Conservation (phyloP, 2,113 vertebrate species). For the Lepus americanus region DNA sequence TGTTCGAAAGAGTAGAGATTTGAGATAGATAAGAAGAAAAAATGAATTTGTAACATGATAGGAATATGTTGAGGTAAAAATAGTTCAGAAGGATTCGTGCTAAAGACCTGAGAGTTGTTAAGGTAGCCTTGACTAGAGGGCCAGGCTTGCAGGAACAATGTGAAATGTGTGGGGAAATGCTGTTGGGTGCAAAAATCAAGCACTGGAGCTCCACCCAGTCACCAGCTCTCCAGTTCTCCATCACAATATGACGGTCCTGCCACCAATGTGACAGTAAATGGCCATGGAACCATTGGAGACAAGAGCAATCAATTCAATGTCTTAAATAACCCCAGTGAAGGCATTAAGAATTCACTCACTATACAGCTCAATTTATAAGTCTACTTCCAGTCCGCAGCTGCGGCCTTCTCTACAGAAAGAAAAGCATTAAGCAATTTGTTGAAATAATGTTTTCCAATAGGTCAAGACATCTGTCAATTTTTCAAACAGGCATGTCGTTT, state of each 20-base stretch:
- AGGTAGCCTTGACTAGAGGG: slow-evolving; percentile 34
- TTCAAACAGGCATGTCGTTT: background rate
- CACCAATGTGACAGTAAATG: background rate
- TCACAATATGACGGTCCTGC: background rate
- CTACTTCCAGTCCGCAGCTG: background rate
- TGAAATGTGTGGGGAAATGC: background rate
- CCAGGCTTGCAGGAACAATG: background rate
- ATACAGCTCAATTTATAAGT: background rate
- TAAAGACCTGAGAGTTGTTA: slow-evolving; percentile 22
- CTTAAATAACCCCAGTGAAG: background rate
- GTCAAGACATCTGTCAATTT: background rate
- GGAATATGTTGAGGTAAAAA: slow-evolving; percentile 43
- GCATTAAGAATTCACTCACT: background rate
- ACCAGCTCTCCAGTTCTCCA: background rate
- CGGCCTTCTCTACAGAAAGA: background rate
- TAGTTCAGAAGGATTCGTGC: slow-evolving; percentile 10
- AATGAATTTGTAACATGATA: background rate
- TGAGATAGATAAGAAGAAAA: slow-evolving; percentile 39
- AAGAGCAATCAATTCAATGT: background rate
- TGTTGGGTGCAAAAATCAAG: background rate
- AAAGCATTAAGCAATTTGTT: background rate
- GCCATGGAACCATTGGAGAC: background rate
- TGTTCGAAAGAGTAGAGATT: background rate
- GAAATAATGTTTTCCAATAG: slow-evolving; percentile 12
- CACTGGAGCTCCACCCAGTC: background rate